These are phyloP conservation scores for Pseudococcus longispinus DNA, from an alignment of 2,888 invertebrate species.

Conservation along the genomic window DNA sequence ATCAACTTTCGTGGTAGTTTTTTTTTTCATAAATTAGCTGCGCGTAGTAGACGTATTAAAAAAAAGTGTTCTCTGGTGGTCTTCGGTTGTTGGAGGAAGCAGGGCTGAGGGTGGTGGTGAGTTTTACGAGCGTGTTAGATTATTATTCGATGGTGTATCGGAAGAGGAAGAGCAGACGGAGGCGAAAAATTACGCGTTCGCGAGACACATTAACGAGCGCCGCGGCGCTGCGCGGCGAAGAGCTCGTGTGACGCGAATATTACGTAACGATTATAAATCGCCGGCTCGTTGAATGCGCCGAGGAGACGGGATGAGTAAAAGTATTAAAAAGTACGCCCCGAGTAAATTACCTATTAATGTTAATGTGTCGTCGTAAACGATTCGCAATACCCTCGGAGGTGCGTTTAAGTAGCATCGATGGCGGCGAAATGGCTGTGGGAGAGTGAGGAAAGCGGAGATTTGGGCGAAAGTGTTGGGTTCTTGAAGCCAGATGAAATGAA, in stretches of 20 bases:
- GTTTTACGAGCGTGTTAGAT: not conserved
- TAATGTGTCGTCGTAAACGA: not conserved
- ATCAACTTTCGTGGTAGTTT: constrained; percentile 20
- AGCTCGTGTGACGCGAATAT: not conserved
- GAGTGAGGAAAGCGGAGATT: not conserved
- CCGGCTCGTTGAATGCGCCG: not conserved
- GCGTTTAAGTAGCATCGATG: not conserved
- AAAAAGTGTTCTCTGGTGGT: not conserved
- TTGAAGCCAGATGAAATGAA: no score
- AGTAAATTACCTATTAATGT: not conserved
- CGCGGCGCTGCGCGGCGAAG: not conserved
- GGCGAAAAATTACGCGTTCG: not conserved
- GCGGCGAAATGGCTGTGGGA: no score
- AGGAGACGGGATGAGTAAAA: not conserved
- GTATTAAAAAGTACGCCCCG: not conserved
- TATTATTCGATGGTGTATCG: not conserved
- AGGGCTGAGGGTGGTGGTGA: not conserved
- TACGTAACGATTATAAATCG: not conserved
- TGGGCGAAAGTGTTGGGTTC: no score
- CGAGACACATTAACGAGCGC: constrained; percentile 1
- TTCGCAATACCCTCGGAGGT: not conserved
- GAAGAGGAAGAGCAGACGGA: not conserved
- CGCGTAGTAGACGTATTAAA: not conserved
- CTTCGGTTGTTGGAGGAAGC: not conserved
- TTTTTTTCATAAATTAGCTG: constrained; percentile 2